phyloP scores from a whole-genome alignment of 2,113 vertebrate species.

The Pantherophis guttatus region DNA sequence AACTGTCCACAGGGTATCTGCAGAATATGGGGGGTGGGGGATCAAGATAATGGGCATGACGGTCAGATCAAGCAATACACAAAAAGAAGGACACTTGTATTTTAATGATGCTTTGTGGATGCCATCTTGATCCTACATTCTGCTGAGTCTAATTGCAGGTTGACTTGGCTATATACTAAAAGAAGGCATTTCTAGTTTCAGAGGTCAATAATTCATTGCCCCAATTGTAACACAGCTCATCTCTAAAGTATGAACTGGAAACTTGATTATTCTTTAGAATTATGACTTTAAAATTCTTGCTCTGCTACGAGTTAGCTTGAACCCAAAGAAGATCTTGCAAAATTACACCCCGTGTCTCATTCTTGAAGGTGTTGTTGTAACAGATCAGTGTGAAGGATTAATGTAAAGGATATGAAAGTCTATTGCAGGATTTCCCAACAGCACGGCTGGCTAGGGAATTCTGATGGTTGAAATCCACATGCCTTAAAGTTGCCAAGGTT shows the following conservation, averaged over 20 bases:
- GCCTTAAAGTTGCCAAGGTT: too few species aligned
- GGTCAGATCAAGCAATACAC: not conserved
- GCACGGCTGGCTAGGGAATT: not conserved
- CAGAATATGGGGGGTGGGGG: not conserved
- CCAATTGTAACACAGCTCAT: not conserved
- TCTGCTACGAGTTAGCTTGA: not conserved
- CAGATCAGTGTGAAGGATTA: not conserved
- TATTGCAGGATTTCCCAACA: not conserved
- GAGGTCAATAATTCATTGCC: not conserved
- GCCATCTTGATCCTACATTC: not conserved
- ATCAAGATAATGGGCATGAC: not conserved
- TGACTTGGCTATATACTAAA: too few species aligned
- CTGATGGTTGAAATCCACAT: not conserved
- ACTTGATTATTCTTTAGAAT: not conserved
- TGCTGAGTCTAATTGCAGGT: not conserved
- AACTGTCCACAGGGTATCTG: not conserved
- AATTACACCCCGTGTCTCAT: slow-evolving; percentile 13
- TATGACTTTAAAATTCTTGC: not conserved
- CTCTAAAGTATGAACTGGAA: not conserved
- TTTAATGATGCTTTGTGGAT: not conserved
- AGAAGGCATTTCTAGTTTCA: not conserved
- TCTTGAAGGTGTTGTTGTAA: not conserved
- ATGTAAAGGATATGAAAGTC: fast-evolving
- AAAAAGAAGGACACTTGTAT: not conserved
- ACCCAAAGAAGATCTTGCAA: slow-evolving; percentile 21